Evolutionary conservation across 2,888 invertebrate species (phyloP).

Genomic region (Drosophila bunnanda): DNA sequence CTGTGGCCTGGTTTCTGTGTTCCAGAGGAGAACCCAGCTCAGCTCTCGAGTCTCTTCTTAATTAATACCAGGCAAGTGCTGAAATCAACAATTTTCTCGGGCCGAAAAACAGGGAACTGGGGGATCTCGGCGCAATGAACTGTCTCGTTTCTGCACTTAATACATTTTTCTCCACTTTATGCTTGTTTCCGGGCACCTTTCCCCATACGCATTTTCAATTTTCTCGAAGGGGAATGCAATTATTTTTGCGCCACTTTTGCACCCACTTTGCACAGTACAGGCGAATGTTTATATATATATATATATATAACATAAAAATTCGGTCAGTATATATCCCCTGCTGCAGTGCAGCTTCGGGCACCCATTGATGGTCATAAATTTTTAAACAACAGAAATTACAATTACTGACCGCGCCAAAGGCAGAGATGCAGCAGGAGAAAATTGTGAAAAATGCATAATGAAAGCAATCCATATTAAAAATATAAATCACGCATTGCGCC

Average conservation of each 20-base stretch:
- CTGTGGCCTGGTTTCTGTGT: constrained; percentile 14
- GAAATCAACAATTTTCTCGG: constrained; percentile 46
- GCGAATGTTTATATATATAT: not conserved
- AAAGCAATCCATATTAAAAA: constrained; percentile 76
- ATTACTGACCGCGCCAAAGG: constrained; percentile 56
- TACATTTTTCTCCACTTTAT: constrained; percentile 31
- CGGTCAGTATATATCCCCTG: constrained; percentile 1
- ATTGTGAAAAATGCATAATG: constrained; percentile 76
- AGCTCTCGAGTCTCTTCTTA: constrained; percentile 36
- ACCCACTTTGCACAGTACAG: constrained; percentile 41
- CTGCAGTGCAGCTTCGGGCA: constrained; percentile 46
- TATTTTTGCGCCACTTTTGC: constrained; percentile 64
- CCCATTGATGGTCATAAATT: constrained; percentile 76
- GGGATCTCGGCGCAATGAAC: constrained; percentile 32
- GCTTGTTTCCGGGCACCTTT: constrained; percentile 1
- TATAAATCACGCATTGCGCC: constrained; percentile 69
- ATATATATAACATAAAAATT: not conserved
- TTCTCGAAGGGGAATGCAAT: constrained; percentile 63
- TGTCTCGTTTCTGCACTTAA: constrained; percentile 32
- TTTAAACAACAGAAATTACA: constrained; percentile 78
- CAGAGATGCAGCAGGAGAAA: constrained; percentile 15
- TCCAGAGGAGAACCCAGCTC: constrained; percentile 11
- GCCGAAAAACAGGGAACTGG: constrained; percentile 7
- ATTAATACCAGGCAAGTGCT: constrained; percentile 51
- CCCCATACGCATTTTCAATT: constrained; percentile 71